Percentiles rank a stretch among this genome's conserved stretches.
These are phyloP conservation scores for Paracanthobrama guichenoti DNA, from an alignment of 2,113 vertebrate genomes.

Conservation along the genomic window DNA sequence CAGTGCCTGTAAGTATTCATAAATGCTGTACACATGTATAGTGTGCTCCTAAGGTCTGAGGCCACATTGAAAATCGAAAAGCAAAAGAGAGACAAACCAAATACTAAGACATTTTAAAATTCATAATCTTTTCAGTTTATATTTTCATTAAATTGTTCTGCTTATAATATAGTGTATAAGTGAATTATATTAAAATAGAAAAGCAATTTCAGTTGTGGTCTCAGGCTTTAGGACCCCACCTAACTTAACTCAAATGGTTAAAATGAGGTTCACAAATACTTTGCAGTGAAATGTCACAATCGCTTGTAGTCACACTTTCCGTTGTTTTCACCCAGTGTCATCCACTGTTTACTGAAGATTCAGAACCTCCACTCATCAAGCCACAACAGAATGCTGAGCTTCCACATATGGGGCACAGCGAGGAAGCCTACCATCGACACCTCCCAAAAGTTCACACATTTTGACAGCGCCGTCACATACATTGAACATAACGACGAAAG, in stretches of 20 bases:
- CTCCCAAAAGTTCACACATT: neutral
- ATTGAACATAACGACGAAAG: neutral
- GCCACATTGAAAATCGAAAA: neutral
- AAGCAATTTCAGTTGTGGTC: neutral
- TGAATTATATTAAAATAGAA: neutral
- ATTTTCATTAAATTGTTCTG: neutral
- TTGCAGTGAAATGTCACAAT: neutral
- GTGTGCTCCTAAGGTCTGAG: neutral
- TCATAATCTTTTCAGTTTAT: neutral
- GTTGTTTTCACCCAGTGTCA: constrained; percentile 53
- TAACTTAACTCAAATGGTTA: neutral
- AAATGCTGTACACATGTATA: too few relatives aligned
- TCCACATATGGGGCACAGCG: neutral
- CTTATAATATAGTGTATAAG: neutral
- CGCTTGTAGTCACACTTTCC: neutral
- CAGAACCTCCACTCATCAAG: constrained; percentile 12
- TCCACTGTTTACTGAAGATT: constrained; percentile 58
- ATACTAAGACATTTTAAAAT: neutral
- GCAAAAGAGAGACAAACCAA: neutral
- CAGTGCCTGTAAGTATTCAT: constrained; percentile 61
- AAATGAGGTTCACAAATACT: neutral
- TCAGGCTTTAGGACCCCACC: neutral
- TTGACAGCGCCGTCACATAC: neutral
- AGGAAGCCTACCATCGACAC: neutral
- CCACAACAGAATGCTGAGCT: neutral